A percentile compares a stretch with the other conserved stretches of the same genome.
Evolutionary conservation across 2,888 invertebrate genomes (phyloP).

Genomic region (Phyllotreta striolata): DNA sequence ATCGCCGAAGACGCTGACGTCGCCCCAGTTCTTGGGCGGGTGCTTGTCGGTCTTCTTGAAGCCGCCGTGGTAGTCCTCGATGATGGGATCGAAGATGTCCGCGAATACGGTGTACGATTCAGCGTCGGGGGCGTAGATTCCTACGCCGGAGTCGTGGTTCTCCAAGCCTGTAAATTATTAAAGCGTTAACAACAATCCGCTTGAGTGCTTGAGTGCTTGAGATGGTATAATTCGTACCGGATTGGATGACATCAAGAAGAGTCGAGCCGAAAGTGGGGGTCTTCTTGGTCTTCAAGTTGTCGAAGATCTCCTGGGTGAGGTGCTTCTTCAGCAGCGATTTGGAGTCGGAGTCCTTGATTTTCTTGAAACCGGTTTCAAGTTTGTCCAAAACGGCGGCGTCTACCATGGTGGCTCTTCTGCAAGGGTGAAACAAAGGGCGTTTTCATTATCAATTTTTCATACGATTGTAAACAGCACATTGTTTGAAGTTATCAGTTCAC

Average conservation of each 20-base stretch:
- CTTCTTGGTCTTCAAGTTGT: conserved; percentile 90
- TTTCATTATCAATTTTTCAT: not conserved
- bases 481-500: not conserved
- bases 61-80: conserved; percentile 96
- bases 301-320: conserved; percentile 90
- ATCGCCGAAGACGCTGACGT: conserved; percentile 88
- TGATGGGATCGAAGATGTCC: conserved; percentile 95
- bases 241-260: conserved; percentile 93
- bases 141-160: conserved; percentile 95
- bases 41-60: conserved; percentile 95
- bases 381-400: conserved; percentile 91
- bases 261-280: conserved; percentile 89
- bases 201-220: too few species aligned
- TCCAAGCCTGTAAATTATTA: conserved; percentile 74
- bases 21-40: conserved; percentile 93
- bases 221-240: conserved; percentile 69
- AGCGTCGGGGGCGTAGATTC: conserved; percentile 97
- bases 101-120: conserved; percentile 93
- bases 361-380: conserved; percentile 89
- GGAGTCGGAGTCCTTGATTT: conserved; percentile 87
- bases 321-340: conserved; percentile 97
- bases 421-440: conserved; percentile 35
- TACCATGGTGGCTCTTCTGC: conserved; percentile 78
- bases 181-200: not conserved
- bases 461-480: too few species aligned